phyloP scores from a whole-genome alignment of 2,113 vertebrate species.

The Percopsis transmontana region DNA sequence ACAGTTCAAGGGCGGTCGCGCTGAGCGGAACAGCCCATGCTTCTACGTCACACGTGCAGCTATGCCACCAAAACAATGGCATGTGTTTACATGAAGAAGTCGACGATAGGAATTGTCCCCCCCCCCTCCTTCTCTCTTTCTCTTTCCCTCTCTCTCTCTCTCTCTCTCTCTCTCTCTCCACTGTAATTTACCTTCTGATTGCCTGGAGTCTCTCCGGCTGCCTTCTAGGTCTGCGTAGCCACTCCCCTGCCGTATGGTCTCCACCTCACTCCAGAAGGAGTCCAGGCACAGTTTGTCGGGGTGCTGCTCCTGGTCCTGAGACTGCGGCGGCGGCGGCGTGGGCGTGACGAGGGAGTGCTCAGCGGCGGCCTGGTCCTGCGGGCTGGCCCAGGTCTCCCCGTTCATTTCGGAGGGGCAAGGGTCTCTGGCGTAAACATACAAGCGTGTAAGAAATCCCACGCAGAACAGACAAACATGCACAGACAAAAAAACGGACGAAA shows the following conservation, averaged over 20 bases:
- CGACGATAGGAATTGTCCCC: too few relatives aligned
- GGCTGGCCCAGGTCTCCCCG: conserved; percentile 73
- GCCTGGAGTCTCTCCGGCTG: conserved; percentile 77
- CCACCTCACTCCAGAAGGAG: conserved; percentile 89
- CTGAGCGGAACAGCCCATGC: background rate
- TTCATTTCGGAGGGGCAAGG: conserved; percentile 82
- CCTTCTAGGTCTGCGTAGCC: conserved; percentile 77
- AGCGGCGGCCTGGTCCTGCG: conserved; percentile 71
- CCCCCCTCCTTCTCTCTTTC: background rate
- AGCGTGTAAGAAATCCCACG: conserved; percentile 63
- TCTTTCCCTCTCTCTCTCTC: background rate
- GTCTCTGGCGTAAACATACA: conserved; percentile 70
- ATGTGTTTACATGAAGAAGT: background rate
- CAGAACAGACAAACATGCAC: conserved; percentile 53
- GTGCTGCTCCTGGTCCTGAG: conserved; percentile 70
- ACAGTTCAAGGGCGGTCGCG: background rate
- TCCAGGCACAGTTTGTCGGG: conserved; percentile 83
- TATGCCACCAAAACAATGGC: background rate
- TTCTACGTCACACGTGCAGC: conserved; percentile 2
- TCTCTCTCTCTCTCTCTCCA: background rate
- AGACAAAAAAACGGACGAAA: conserved; percentile 4
- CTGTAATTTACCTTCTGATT: conserved; percentile 81
- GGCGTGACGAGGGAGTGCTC: conserved; percentile 50
- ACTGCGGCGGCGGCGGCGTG: background rate
- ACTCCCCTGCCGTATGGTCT: conserved; percentile 82